Evolutionary conservation across 2,113 vertebrate genomes (phyloP), one percentile per base, ranked within the genome.

Genomic region (Cynopterus brachyotis): DNA sequence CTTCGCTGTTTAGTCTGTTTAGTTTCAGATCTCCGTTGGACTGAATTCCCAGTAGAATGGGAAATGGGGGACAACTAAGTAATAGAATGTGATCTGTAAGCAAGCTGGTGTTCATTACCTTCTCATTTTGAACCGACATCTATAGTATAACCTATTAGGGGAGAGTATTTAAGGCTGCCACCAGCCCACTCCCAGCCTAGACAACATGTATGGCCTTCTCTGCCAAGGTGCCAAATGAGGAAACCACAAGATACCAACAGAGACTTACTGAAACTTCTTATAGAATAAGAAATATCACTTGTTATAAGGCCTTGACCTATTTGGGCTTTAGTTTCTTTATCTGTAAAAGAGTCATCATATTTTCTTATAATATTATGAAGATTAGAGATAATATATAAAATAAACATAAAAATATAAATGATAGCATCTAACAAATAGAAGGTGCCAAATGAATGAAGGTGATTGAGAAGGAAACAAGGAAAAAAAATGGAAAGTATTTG

Each of bases 41-140:
- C 93, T 97, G 88, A 98, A 98, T 98, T 96, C 94, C 87, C 96
- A 94, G 89, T 89, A 97, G 86, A 93, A 83, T 50, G 89, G 96
- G 87, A 97, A 95, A 96, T 89, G 98, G 97, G 97, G 76, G 87
- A 97, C 60, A 97, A 96, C 83, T 96, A 98, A 97, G 85, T 97
- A 97, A 97, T 81, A 97, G 96, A 83, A 97, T 96, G 62, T 96
- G 94, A 97, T 94, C 97, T 92, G 96, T 98, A 94, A 97, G 89
- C 86, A 97, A 93, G 96, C 82, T 96, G 95, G 80, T 73, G 73
- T 66, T 80, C 35, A 67, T 45, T 72, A 67, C 64, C 47, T 89
- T 47, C 78, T 84, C 83, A 94, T 20, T 72, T 45, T 83, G 47
- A 95, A 69, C 57, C 35, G 93, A 76, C 28, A 86, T 40, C 60